Evolutionary conservation across 2,797 vertebrate species (phyloP).

Genomic region (Linurgus olivaceus): DNA sequence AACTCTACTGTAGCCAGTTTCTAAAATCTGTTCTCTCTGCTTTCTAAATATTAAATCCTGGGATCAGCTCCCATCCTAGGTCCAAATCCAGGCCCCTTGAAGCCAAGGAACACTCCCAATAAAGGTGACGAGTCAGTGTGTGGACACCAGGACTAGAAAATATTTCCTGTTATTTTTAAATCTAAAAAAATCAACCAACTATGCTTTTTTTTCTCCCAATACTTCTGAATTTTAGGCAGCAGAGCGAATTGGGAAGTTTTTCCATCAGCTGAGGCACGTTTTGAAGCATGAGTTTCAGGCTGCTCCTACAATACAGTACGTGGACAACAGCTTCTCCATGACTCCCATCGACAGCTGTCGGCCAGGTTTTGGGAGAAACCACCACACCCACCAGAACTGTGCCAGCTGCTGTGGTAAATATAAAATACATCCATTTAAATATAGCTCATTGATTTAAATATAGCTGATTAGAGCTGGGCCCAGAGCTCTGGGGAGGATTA

Average conservation of each 20-base stretch:
- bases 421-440: background rate
- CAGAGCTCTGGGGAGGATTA: background rate
- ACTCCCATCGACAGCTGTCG: slow-evolving; percentile 68
- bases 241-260: slow-evolving; percentile 67
- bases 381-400: slow-evolving; percentile 62
- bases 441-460: background rate
- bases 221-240: slow-evolving; percentile 64
- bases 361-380: slow-evolving; percentile 76
- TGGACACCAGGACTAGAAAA: background rate
- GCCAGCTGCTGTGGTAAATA: slow-evolving; percentile 77
- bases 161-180: background rate
- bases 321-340: slow-evolving; percentile 73
- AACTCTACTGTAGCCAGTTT: background rate
- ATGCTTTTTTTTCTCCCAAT: background rate
- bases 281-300: background rate
- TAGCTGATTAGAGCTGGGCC: background rate
- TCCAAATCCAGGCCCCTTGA: background rate
- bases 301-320: slow-evolving; percentile 61
- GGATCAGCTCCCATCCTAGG: background rate
- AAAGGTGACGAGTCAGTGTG: background rate
- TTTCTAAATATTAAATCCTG: background rate
- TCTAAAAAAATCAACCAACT: rapidly evolving
- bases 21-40: background rate
- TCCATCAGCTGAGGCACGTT: slow-evolving; percentile 18
- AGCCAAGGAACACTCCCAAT: background rate